Percentiles rank a stretch among this genome's conserved stretches.
Evolutionary conservation across 2,888 invertebrate genomes (phyloP).

Genomic region (Nebria brevicollis): DNA sequence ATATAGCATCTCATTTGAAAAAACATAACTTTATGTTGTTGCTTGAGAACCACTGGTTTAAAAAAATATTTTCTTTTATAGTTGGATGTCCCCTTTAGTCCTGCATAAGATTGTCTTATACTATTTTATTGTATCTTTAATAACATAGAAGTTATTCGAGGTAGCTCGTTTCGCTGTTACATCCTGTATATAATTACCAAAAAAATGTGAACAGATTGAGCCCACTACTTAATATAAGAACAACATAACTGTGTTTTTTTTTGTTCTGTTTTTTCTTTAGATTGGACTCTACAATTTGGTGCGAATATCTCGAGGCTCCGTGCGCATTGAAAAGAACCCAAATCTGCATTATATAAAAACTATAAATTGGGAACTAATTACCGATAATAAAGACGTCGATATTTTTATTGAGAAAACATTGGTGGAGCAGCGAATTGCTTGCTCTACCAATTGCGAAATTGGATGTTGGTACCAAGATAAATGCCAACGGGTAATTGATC

Average conservation of each 20-base stretch:
- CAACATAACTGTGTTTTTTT: background rate
- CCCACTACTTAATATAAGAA: too few relatives aligned
- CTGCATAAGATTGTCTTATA: too few relatives aligned
- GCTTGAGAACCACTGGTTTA: too few relatives aligned
- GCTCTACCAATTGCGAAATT: constrained; percentile 56
- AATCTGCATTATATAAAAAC: constrained; percentile 81
- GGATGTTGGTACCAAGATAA: constrained; percentile 63
- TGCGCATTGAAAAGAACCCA: constrained; percentile 80
- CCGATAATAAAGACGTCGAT: constrained; percentile 6
- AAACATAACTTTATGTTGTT: too few relatives aligned
- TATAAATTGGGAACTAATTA: constrained; percentile 73
- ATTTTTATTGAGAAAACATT: constrained; percentile 26
- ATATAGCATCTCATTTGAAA: too few relatives aligned
- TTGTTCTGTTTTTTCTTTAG: constrained; percentile 62
- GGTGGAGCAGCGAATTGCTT: constrained; percentile 49
- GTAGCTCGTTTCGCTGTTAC: too few relatives aligned
- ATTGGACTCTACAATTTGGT: constrained; percentile 79
- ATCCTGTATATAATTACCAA: too few relatives aligned
- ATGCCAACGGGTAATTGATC: constrained; percentile 66
- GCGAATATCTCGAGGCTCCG: constrained; percentile 82
- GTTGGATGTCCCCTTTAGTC: too few relatives aligned
- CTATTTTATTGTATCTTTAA: too few relatives aligned
- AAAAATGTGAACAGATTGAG: too few relatives aligned
- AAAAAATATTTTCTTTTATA: too few relatives aligned
- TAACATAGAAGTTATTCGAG: too few relatives aligned